Percentiles rank a stretch among this genome's conserved stretches.
phyloP scores from a whole-genome alignment of 2,888 invertebrate species.

The Tuta absoluta region DNA sequence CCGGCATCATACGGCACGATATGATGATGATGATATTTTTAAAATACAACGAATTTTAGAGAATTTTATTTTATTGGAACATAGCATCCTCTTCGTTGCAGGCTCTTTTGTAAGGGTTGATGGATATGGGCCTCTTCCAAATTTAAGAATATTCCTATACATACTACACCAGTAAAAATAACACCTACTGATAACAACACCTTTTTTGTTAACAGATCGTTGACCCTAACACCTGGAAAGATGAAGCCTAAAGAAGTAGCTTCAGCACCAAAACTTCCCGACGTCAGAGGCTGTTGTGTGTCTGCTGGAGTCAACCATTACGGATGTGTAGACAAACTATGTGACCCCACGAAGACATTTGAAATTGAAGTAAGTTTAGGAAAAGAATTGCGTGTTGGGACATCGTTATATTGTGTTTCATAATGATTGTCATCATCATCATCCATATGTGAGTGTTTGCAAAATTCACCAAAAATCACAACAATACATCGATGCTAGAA shows the following conservation, averaged over 20 bases:
- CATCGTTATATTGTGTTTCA: neutral
- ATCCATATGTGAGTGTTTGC: neutral
- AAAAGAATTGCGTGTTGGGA: neutral
- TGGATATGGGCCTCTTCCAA: no score
- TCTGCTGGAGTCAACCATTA: constrained; percentile 87
- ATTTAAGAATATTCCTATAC: no score
- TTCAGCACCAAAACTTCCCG: constrained; percentile 86
- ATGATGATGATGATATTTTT: no score
- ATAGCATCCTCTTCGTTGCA: no score
- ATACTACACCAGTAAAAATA: no score
- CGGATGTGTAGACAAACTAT: constrained; percentile 88
- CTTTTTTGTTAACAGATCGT: constrained; percentile 58
- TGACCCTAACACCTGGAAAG: constrained; percentile 86
- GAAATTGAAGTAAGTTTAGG: constrained; percentile 68
- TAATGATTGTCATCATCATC: constrained; percentile 6
- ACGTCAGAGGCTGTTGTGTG: constrained; percentile 87
- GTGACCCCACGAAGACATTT: constrained; percentile 85
- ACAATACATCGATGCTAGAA: neutral
- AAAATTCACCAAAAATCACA: no score
- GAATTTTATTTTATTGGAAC: no score
- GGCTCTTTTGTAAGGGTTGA: no score
- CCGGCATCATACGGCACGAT: no score
- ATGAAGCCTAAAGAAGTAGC: constrained; percentile 80
- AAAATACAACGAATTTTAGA: no score
- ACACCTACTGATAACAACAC: no score